Percentiles rank a stretch among this genome's conserved stretches.
phyloP scores from a whole-genome alignment of 2,797 vertebrate genomes.

The Muraenolepis orangiensis region DNA sequence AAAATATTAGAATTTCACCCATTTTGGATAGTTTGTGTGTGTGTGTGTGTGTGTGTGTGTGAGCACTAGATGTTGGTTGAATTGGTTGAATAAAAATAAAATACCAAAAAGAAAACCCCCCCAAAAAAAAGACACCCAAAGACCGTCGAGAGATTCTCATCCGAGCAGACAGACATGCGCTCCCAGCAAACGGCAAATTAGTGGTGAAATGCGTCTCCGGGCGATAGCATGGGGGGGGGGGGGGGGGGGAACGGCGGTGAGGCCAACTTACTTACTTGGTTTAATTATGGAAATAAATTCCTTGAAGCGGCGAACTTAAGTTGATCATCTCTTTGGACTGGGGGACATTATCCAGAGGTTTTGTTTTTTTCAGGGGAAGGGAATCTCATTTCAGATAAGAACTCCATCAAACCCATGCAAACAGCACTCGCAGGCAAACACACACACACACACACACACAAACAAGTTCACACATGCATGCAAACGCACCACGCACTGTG shows the following conservation, averaged over 20 bases:
- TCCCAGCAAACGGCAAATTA: constrained; percentile 62
- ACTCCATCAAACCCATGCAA: constrained; percentile 52
- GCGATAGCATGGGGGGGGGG: constrained; percentile 56
- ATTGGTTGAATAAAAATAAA: neutral
- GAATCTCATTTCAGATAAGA: constrained; percentile 60
- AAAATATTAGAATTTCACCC: constrained; percentile 5
- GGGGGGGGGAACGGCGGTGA: constrained; percentile 43
- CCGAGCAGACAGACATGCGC: constrained; percentile 52
- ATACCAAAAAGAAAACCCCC: neutral
- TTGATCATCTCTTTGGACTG: constrained; percentile 73
- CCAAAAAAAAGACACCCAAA: neutral
- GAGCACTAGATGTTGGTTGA: neutral
- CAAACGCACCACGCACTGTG: constrained; percentile 25
- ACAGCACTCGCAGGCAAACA: constrained; percentile 38
- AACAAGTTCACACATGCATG: constrained; percentile 44
- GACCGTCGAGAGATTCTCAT: constrained; percentile 35
- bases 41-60: neutral
- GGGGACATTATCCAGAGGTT: constrained; percentile 62
- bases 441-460: constrained; percentile 17
- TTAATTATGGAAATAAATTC: constrained; percentile 79
- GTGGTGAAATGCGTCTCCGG: constrained; percentile 65
- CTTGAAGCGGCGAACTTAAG: constrained; percentile 73
- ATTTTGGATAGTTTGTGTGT: neutral
- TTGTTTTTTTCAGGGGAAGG: constrained; percentile 52
- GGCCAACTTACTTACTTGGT: constrained; percentile 62